Conservation (phyloP, 2,888 invertebrate species). For the Petrophora chlorosata region DNA sequence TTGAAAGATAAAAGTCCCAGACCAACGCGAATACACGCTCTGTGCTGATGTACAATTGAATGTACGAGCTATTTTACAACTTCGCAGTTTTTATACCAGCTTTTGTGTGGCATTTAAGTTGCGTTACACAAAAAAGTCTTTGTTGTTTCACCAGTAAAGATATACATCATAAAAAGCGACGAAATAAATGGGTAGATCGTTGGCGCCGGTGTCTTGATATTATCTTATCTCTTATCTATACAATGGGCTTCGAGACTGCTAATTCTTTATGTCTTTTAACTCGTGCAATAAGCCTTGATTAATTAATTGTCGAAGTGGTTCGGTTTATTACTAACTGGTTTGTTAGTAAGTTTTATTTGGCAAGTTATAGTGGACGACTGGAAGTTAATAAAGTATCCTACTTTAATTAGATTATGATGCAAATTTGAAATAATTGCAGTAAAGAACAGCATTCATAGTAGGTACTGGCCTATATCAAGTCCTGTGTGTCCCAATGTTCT, state of each 20-base stretch:
- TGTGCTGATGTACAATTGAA: conserved; percentile 61
- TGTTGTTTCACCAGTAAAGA: neutral
- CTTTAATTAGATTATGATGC: too few relatives aligned
- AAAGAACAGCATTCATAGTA: too few relatives aligned
- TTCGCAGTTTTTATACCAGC: conserved; percentile 16
- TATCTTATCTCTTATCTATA: conserved; percentile 44
- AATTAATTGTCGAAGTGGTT: conserved; percentile 32
- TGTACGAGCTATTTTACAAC: conserved; percentile 46
- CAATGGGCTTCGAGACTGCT: conserved; percentile 38
- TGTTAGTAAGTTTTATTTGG: conserved; percentile 3
- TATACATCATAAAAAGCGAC: conserved; percentile 27
- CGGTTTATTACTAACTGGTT: conserved; percentile 24
- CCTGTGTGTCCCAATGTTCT: too few relatives aligned
- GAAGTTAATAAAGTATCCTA: too few relatives aligned
- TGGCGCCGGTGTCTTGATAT: conserved; percentile 41
- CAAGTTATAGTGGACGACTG: too few relatives aligned
- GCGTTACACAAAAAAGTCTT: neutral
- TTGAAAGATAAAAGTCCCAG: conserved; percentile 69
- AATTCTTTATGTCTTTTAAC: conserved; percentile 41
- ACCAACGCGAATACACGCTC: conserved; percentile 56
- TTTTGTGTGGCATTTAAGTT: conserved; percentile 10
- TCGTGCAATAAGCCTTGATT: conserved; percentile 34
- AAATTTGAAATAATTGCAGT: too few relatives aligned
- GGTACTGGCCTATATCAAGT: too few relatives aligned
- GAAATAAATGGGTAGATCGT: conserved; percentile 35